phyloP scores from a whole-genome alignment of 2,888 invertebrate genomes.

The Idaea straminata region DNA sequence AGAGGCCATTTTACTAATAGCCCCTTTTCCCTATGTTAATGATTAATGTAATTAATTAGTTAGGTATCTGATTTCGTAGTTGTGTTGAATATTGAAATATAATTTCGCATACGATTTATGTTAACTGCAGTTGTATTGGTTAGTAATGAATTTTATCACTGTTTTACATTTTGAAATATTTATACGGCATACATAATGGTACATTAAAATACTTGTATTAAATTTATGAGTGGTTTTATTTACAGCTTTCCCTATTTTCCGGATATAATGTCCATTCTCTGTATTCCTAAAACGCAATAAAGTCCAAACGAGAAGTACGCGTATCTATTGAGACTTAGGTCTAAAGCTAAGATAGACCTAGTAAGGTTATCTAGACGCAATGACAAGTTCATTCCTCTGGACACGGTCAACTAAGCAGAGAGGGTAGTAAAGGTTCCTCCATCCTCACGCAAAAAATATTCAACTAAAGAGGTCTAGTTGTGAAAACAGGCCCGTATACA shows the following conservation, averaged over 20 bases:
- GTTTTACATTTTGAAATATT: slow-evolving; percentile 81
- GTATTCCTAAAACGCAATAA: too few species aligned
- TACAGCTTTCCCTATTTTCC: slow-evolving; percentile 12
- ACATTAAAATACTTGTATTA: slow-evolving; percentile 78
- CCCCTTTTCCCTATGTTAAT: not conserved
- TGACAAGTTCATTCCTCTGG: too few species aligned
- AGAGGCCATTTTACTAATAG: not conserved
- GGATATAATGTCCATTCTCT: not conserved
- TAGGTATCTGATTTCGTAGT: slow-evolving; percentile 21
- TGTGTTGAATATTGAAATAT: slow-evolving; percentile 60
- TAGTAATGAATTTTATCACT: slow-evolving; percentile 79
- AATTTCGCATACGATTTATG: slow-evolving; percentile 65
- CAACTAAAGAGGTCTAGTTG: too few species aligned
- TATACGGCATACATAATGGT: slow-evolving; percentile 79
- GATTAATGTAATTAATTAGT: slow-evolving; percentile 1
- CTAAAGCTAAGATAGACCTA: too few species aligned
- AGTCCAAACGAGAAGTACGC: not conserved
- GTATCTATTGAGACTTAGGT: not conserved
- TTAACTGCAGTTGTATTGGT: slow-evolving; percentile 74
- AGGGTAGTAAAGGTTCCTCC: too few species aligned
- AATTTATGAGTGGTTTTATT: slow-evolving; percentile 62
- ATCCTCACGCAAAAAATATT: too few species aligned
- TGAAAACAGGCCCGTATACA: too few species aligned
- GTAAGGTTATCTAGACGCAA: too few species aligned
- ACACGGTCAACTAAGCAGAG: too few species aligned